Conservation (phyloP, 2,797 vertebrate genomes). For the Pempheris klunzingeri region DNA sequence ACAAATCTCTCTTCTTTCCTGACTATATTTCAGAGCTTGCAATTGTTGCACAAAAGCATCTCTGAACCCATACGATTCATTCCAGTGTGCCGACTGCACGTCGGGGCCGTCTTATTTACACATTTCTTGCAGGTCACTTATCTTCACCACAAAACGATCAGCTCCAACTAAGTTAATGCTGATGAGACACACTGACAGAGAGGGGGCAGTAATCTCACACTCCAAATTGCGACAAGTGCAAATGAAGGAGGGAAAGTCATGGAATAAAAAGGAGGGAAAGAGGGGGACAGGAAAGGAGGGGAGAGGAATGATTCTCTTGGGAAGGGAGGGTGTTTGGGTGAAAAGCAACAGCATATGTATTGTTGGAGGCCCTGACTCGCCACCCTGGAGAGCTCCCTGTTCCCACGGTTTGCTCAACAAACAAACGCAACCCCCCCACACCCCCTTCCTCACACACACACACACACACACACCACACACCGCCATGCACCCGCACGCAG, state of each 20-base stretch:
- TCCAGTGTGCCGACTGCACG: not conserved
- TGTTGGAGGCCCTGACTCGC: slow-evolving; percentile 88
- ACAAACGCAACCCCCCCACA: slow-evolving; percentile 80
- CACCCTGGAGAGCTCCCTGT: slow-evolving; percentile 87
- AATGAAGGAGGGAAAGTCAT: slow-evolving; percentile 60
- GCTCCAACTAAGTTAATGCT: slow-evolving; percentile 20
- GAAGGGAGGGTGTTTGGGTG: slow-evolving; percentile 86
- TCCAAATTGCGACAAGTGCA: slow-evolving; percentile 52
- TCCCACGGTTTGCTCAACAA: slow-evolving; percentile 89
- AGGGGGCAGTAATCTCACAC: slow-evolving; percentile 80
- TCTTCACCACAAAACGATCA: not conserved
- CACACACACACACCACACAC: slow-evolving; percentile 55
- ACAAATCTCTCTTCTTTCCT: not conserved
- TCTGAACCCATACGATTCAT: slow-evolving; percentile 1
- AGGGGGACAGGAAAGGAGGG: slow-evolving; percentile 58
- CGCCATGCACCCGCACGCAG: slow-evolving; percentile 75
- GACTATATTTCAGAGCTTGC: not conserved
- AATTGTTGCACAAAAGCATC: not conserved
- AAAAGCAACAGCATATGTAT: slow-evolving; percentile 88
- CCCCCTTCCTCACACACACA: slow-evolving; percentile 48
- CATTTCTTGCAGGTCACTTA: slow-evolving; percentile 1
- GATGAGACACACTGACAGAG: slow-evolving; percentile 63
- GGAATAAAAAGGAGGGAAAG: slow-evolving; percentile 68
- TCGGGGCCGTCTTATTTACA: not conserved
- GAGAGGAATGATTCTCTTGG: slow-evolving; percentile 78